A percentile compares a stretch with the other conserved stretches of the same genome.
Evolutionary conservation across 1,140 invertebrate species (phyloP).

Genomic region (Megalopta genalis): DNA sequence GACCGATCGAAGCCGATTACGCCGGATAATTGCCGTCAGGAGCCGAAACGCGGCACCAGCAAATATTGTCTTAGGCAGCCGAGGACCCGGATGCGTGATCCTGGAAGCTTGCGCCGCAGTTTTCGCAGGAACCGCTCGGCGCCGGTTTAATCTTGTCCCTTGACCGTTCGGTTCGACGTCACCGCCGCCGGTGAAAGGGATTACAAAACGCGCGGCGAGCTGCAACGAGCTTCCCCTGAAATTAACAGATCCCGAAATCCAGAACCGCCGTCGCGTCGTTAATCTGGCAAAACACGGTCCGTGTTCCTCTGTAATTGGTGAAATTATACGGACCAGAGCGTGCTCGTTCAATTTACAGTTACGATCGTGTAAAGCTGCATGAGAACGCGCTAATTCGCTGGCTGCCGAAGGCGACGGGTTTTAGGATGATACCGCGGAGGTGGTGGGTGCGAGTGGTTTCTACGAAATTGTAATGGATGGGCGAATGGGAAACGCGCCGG

Average conservation of each 20-base stretch:
- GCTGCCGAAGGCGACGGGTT: not conserved
- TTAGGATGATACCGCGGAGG: not conserved
- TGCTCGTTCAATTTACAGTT: not conserved
- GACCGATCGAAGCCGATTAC: not conserved
- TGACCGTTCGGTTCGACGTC: not conserved
- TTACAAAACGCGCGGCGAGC: not conserved
- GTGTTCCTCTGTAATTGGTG: not conserved
- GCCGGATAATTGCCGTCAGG: not conserved
- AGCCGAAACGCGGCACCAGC: not conserved
- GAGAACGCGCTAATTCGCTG: not conserved
- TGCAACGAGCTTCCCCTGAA: not conserved
- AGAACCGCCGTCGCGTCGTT: not conserved
- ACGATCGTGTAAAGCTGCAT: constrained; percentile 4
- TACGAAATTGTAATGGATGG: not conserved
- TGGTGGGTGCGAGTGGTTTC: not conserved
- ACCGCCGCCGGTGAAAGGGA: not conserved
- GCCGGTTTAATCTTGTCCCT: not conserved
- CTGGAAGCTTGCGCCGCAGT: too few relatives aligned
- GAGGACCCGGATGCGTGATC: too few relatives aligned
- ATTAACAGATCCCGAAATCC: not conserved
- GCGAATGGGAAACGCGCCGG: not conserved
- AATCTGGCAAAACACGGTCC: not conserved
- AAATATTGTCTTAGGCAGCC: not conserved
- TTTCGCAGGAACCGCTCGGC: not conserved
- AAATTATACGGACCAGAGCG: not conserved